Conservation (phyloP, 2,888 invertebrate genomes). For the Odontocerum albicorne region DNA sequence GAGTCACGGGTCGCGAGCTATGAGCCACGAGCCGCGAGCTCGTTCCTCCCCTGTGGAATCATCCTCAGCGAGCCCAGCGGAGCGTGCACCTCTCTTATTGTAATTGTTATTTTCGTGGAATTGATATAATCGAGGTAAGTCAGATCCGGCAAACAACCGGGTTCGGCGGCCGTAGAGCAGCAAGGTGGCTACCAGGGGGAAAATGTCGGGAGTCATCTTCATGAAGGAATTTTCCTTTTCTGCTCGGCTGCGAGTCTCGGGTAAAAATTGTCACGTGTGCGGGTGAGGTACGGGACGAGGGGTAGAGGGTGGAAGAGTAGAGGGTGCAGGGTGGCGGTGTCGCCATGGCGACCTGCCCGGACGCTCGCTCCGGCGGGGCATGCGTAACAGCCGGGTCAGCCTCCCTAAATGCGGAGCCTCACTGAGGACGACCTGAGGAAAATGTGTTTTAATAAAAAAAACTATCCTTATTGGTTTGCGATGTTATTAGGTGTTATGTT, state of each 20-base stretch:
- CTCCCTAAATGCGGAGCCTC: constrained; percentile 15
- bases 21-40: too few species aligned
- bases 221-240: background rate
- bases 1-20: too few species aligned
- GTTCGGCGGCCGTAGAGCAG: too few species aligned
- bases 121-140: constrained; percentile 5
- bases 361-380: constrained; percentile 20
- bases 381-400: too few species aligned
- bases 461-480: too few species aligned
- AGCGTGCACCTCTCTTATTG: constrained; percentile 17
- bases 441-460: too few species aligned
- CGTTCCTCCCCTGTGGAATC: background rate
- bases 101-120: constrained; percentile 9
- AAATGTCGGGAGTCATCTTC: background rate
- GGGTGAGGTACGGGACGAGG: constrained; percentile 1
- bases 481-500: too few species aligned
- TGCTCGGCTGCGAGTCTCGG: background rate
- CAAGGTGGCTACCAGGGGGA: too few species aligned
- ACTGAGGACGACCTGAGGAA: too few species aligned
- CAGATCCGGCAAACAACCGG: background rate
- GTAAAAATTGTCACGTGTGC: constrained; percentile 11
- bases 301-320: background rate
- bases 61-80: constrained; percentile 3
- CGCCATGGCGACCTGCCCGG: constrained; percentile 29
- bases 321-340: constrained; percentile 11